Base-by-base conservation (phyloP, 2,113 vertebrate species). In the Calidris pugnax region DNA sequence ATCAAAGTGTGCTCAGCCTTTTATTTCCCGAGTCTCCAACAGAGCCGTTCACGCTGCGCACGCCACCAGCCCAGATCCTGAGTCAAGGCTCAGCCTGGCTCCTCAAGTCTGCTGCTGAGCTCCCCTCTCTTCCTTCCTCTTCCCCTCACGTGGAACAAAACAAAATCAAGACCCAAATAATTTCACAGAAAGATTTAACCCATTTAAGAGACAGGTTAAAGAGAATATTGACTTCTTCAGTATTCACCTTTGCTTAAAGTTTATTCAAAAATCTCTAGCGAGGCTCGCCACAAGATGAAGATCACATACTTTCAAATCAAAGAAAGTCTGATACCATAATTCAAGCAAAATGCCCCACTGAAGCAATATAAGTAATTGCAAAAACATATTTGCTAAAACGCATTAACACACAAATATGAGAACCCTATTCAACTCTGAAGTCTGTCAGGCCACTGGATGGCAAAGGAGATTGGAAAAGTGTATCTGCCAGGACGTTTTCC, bases 1-100 rank as follows among this genome's bases (percentile, higher is more conserved):
- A 91, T 95, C 71, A 90, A 90, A 90, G 63, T 4, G 23, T 21
- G 37, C 28, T 64, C 43, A 55, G 74, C 37, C 20, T 90, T 88
- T 85, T 63, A 80, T 71, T 90, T 96, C 67, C 75, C 0, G 4
- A 90, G 67, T 57, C 14, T 69, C 39, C 56, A 73, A 39, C 41
- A 35, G 33, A 48, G 39, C 3, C 9, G 1, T 45, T 84, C 35
- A n/a, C 10, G 13, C 62, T 17, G 6, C 14, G 22, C 6, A 3
- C 12, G 24, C 30, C 27, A 20, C 22, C 37, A 75, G 47, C 20
- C 20, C 48, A 27, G 24, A 89, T 53, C 35, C 33, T 0, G 0
- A 9, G 39, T 4, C 15, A 77, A 72, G 30, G 32, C 48, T 69
- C 47, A 37, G 64, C 68, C 48, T 33, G 33, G 51, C 24, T 60